phyloP scores from a whole-genome alignment of 2,888 invertebrate species.

The Alloscopus bannaensis region DNA sequence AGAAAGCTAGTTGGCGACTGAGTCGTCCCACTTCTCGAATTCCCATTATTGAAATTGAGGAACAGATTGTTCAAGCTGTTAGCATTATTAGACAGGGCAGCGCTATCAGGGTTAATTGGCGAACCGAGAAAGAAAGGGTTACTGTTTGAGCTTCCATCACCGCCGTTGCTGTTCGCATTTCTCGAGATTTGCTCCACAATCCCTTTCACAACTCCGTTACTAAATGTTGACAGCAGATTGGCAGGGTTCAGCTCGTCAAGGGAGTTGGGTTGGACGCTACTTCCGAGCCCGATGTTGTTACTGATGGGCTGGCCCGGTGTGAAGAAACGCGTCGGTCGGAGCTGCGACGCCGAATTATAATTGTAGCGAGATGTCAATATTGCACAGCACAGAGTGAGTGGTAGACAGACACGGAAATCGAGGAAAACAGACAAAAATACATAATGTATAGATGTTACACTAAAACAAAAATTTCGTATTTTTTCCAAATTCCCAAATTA shows the following conservation, averaged over 20 bases:
- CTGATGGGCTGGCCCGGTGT: constrained; percentile 13
- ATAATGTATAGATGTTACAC: no score
- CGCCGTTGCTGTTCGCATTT: constrained; percentile 10
- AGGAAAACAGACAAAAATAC: constrained; percentile 30
- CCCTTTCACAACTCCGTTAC: constrained; percentile 71
- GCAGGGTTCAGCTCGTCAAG: constrained; percentile 61
- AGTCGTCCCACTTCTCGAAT: constrained; percentile 2
- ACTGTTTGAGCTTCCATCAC: no score
- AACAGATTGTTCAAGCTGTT: constrained; percentile 48
- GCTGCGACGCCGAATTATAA: constrained; percentile 24
- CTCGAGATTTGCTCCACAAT: constrained; percentile 69
- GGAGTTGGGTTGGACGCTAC: constrained; percentile 37
- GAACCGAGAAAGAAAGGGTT: constrained; percentile 36
- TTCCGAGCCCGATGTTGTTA: background rate
- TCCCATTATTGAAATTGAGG: constrained; percentile 40
- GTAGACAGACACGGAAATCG: background rate
- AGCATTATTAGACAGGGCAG: constrained; percentile 17
- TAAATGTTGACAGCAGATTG: constrained; percentile 70
- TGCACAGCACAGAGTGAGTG: constrained; percentile 1
- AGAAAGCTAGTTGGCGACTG: constrained; percentile 35
- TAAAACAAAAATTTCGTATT: no score
- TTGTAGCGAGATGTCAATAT: no score
- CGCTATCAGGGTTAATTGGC: background rate
- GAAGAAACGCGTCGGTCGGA: constrained; percentile 52
- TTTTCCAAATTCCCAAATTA: no score